Conservation (phyloP, 2,888 invertebrate genomes). For the Synergus gifuensis region DNA sequence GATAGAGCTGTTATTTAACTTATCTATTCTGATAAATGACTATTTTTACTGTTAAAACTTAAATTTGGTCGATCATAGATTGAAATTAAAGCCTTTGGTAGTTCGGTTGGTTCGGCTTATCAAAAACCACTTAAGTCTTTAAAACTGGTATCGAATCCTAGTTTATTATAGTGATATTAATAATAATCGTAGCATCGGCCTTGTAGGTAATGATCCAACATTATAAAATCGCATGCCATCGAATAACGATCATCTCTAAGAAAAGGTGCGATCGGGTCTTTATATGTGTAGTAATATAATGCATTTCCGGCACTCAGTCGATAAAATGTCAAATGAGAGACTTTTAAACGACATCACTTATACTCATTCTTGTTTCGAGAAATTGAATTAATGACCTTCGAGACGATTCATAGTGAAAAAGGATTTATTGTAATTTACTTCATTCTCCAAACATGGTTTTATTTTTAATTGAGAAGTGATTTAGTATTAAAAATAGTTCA, state of each 20-base stretch:
- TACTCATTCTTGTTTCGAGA: constrained; percentile 31
- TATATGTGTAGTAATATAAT: constrained; percentile 26
- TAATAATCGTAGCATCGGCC: constrained; percentile 20
- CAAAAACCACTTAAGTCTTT: neutral
- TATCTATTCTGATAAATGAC: neutral
- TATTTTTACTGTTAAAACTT: too few relatives aligned
- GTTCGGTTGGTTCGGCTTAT: neutral
- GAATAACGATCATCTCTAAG: constrained; percentile 20
- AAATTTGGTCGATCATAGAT: too few relatives aligned
- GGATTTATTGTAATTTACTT: constrained; percentile 5
- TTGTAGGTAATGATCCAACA: constrained; percentile 13
- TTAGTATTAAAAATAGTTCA: neutral
- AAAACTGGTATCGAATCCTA: neutral
- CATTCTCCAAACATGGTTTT: constrained; percentile 16
- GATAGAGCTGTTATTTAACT: neutral
- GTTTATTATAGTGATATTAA: neutral
- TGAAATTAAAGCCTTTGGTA: too few relatives aligned
- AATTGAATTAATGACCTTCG: constrained; percentile 14
- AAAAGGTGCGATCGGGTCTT: constrained; percentile 35
- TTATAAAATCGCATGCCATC: constrained; percentile 31
- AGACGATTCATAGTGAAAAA: neutral
- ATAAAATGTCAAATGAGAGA: constrained; percentile 21
- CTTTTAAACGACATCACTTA: constrained; percentile 33
- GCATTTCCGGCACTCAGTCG: constrained; percentile 35
- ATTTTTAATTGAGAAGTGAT: neutral